Evolutionary conservation across 2,888 invertebrate genomes (phyloP), one percentile per base, ranked within the genome.

Genomic region (Griposia aprilina): DNA sequence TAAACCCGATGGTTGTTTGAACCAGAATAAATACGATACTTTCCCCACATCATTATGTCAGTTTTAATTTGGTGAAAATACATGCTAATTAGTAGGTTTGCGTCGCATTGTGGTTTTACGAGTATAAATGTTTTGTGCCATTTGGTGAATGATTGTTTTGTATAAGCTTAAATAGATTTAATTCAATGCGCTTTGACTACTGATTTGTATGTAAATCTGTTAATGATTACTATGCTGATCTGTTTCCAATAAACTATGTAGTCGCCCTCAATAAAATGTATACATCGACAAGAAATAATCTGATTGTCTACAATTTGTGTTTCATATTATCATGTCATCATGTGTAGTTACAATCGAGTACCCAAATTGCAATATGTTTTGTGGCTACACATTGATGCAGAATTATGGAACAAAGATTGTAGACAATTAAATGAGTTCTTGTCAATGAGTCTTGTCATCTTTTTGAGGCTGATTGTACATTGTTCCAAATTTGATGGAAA

Each of bases 81-180:
- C 45, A 85, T 41, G 41, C 13, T 76, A 82, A 85, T 85, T 82
- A 72, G 48, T 45, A 50, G 45, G 48, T 71, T 82, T 59, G 48
- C 48, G 17, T 26, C 45, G 23, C 36, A 11, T 26, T 82, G 86
- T 68, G 71, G 82, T 85, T 72, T 55, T 20, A 20, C 20, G 20
- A 20, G 52, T 23, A 17, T 23, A 26, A 68, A 65, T 85, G 55
- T 60, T 75, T 50, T 26, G 60, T 71, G 41, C 59, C 13, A 81
- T 75, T 82, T 52, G 23, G n/a, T 55, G 30, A 70, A 26, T 68
- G 10, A 60, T 60, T 65, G 76, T 65, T 72, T 73, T 36, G 60
- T 65, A 63, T 63, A 20, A 20, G 13, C 10, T 15, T 30, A 72
- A 75, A 63, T 65, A 59, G 20, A 55, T 72, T 71, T 30, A 69